phyloP scores from a whole-genome alignment of 2,113 vertebrate species.

The Eulemur macaco region DNA sequence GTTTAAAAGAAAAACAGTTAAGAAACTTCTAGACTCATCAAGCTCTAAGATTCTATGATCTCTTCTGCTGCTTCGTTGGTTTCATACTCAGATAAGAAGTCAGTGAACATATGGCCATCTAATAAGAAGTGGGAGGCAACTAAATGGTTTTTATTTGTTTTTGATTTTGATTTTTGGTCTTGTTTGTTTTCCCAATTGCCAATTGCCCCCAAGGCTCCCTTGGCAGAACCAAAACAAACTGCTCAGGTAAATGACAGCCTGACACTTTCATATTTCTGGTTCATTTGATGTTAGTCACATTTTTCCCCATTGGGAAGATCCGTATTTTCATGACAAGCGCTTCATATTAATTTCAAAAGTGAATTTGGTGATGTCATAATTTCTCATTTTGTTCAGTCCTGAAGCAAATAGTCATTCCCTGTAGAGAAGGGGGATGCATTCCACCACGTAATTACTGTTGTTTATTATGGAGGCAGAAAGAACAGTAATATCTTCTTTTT shows the following conservation, averaged over 20 bases:
- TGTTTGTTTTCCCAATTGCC: slow-evolving; percentile 42
- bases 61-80: background rate
- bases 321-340: slow-evolving; percentile 48
- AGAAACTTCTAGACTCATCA: background rate
- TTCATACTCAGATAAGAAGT: background rate
- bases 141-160: slow-evolving; percentile 12
- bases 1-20: background rate
- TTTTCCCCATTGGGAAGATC: slow-evolving; percentile 45
- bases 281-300: slow-evolving; percentile 53
- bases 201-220: slow-evolving; percentile 16
- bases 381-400: slow-evolving; percentile 72
- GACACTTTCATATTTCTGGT: slow-evolving; percentile 49
- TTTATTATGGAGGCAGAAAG: slow-evolving; percentile 60
- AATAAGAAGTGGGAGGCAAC: background rate
- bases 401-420: slow-evolving; percentile 63
- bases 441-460: slow-evolving; percentile 55
- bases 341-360: slow-evolving; percentile 70
- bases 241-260: slow-evolving; percentile 59
- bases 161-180: slow-evolving; percentile 31
- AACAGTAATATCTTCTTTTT: slow-evolving; percentile 57
- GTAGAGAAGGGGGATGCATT: slow-evolving; percentile 32
- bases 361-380: slow-evolving; percentile 72
- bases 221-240: slow-evolving; percentile 47
- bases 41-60: background rate
- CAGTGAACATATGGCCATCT: background rate